Evolutionary conservation across 2,113 vertebrate species (phyloP).

Genomic region (Leucoraja erinaceus): DNA sequence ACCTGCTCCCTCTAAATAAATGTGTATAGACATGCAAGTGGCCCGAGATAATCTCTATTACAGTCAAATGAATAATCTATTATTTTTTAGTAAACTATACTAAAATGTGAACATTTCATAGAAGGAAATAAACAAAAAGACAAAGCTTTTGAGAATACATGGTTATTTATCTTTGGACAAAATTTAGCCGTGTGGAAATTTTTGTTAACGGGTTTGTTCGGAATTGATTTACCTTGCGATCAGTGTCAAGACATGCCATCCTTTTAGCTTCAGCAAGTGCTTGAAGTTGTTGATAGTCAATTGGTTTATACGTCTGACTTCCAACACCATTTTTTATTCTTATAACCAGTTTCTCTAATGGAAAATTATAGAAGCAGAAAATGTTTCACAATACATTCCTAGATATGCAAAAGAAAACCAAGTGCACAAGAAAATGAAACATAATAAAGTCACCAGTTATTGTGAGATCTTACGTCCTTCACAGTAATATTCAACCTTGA

Average conservation of each 20-base stretch:
- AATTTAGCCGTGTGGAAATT: background rate
- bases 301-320: conserved; percentile 66
- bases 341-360: conserved; percentile 59
- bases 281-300: conserved; percentile 65
- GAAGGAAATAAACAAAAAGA: background rate
- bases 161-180: background rate
- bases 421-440: background rate
- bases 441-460: background rate
- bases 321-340: conserved; percentile 59
- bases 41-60: background rate
- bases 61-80: background rate
- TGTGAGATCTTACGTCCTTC: background rate
- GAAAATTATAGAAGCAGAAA: conserved; percentile 40
- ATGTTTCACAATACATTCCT: background rate
- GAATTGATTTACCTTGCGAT: conserved; percentile 68
- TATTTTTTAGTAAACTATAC: background rate
- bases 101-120: background rate
- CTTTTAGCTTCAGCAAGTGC: conserved; percentile 68
- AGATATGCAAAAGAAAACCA: background rate
- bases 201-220: background rate
- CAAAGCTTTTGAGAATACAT: background rate
- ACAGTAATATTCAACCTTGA: background rate
- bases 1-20: background rate
- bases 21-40: background rate
- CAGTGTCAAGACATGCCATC: conserved; percentile 58